These are phyloP conservation scores for Zoanthus sansibaricus DNA, from an alignment of 92 coral and sea anemone genomes.

Conservation along the genomic window DNA sequence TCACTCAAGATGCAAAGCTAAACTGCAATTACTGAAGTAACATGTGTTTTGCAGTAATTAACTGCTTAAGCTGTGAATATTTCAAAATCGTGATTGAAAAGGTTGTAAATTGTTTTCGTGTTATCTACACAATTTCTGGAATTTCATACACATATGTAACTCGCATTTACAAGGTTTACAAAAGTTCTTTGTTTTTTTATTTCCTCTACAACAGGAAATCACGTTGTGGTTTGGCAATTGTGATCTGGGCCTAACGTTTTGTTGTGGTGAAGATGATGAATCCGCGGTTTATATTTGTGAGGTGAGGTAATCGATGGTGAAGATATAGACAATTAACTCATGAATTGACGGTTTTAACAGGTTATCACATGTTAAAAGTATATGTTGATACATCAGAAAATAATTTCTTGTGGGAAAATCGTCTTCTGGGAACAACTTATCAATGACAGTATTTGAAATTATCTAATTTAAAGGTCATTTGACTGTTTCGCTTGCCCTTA, in stretches of 20 bases:
- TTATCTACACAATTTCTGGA: conserved; percentile 3
- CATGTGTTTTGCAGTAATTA: conserved; percentile 36
- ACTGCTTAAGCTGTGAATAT: background rate
- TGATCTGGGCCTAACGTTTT: conserved; percentile 86
- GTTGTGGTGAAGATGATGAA: conserved; percentile 95
- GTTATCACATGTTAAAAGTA: background rate
- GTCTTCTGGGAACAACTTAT: no score
- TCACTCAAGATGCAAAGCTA: conserved; percentile 14
- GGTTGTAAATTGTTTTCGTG: background rate
- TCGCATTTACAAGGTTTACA: background rate
- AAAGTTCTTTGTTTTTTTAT: background rate
- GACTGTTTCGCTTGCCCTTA: no score
- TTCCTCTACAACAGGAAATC: conserved; percentile 78
- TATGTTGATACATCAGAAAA: conserved; percentile 1
- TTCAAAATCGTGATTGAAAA: background rate
- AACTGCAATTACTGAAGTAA: background rate
- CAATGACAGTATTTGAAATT: no score
- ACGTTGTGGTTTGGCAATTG: conserved; percentile 87
- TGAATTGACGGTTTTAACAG: background rate
- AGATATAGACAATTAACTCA: background rate
- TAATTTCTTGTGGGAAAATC: conserved; percentile 18
- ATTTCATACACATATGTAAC: background rate
- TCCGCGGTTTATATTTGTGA: conserved; percentile 92
- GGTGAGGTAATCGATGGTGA: conserved; percentile 49
- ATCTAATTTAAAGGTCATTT: background rate